Percentiles rank a stretch among this genome's conserved stretches.
Conservation (phyloP, 2,797 vertebrate species). For the Melanotaenia pygmaea region DNA sequence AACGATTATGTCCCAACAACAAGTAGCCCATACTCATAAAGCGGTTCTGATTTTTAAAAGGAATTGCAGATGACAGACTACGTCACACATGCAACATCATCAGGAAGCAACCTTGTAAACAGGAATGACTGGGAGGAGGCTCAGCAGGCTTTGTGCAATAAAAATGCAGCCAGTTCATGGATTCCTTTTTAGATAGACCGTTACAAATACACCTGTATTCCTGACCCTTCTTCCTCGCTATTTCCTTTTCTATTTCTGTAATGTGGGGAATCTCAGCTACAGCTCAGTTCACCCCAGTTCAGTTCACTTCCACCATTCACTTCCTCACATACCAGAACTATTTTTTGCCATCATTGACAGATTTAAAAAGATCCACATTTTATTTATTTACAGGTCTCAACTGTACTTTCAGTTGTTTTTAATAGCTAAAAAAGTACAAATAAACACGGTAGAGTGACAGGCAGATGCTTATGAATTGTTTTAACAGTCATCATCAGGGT, state of each 20-base stretch:
- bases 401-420: too few relatives aligned
- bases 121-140: slow-evolving; percentile 75
- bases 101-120: slow-evolving; percentile 81
- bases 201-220: slow-evolving; percentile 64
- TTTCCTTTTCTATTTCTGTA: slow-evolving; percentile 52
- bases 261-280: slow-evolving; percentile 8
- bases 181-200: slow-evolving; percentile 55
- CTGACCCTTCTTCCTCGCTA: background rate
- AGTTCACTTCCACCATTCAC: background rate
- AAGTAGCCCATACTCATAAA: background rate
- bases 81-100: slow-evolving; percentile 67
- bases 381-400: too few relatives aligned
- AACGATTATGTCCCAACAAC: background rate
- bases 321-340: background rate
- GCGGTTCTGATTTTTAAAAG: slow-evolving; percentile 49
- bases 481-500: too few relatives aligned
- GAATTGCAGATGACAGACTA: slow-evolving; percentile 68
- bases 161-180: slow-evolving; percentile 33
- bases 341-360: background rate
- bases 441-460: too few relatives aligned
- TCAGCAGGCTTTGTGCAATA: slow-evolving; percentile 35
- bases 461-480: too few relatives aligned
- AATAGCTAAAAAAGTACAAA: too few relatives aligned
- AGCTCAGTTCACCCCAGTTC: background rate
- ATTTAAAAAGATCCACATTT: background rate